Conservation (phyloP, 2,888 invertebrate species). For the Galerucella calmariensis region DNA sequence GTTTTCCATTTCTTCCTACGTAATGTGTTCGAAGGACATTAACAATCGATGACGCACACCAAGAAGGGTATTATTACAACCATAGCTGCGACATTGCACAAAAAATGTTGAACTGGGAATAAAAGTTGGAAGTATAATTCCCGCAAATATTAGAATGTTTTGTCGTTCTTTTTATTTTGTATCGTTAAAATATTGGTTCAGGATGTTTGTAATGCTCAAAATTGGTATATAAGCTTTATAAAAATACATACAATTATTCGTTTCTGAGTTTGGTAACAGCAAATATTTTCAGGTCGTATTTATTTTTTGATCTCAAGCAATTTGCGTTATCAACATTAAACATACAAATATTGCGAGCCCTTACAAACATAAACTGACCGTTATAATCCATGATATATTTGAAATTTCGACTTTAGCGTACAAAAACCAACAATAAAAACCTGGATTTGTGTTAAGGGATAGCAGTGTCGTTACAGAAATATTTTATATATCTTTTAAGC, state of each 20-base stretch:
- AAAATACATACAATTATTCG: too few species aligned
- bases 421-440: constrained; percentile 38
- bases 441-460: constrained; percentile 33
- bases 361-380: constrained; percentile 36
- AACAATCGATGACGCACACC: too few species aligned
- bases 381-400: constrained; percentile 42
- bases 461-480: not conserved
- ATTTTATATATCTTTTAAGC: not conserved
- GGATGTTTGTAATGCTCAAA: too few species aligned
- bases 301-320: not conserved
- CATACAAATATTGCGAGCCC: constrained; percentile 43
- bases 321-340: constrained; percentile 37
- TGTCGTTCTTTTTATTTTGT: too few species aligned
- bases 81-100: not conserved
- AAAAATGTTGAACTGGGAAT: not conserved
- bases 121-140: too few species aligned
- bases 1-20: too few species aligned
- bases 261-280: not conserved
- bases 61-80: too few species aligned
- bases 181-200: too few species aligned
- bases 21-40: too few species aligned
- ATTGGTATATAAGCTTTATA: too few species aligned
- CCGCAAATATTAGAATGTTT: too few species aligned
- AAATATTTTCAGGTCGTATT: not conserved
- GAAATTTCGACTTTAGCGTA: constrained; percentile 33